Percentiles rank a stretch among this genome's conserved stretches.
These are phyloP conservation scores for Caradrina kadenii DNA, from an alignment of 2,888 invertebrate genomes.

Conservation along the genomic window DNA sequence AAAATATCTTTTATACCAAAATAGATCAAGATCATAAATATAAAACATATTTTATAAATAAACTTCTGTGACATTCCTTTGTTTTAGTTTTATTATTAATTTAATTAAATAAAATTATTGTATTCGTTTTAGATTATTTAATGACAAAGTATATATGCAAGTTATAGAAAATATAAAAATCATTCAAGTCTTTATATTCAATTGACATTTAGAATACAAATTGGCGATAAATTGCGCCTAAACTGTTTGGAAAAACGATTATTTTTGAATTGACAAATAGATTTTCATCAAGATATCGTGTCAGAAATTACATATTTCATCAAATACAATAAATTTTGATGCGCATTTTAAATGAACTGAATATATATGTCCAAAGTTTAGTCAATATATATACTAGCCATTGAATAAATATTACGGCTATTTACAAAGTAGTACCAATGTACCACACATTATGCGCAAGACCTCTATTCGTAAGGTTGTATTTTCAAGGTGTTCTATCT, in stretches of 20 bases:
- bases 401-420: slow-evolving; percentile 34
- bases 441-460: slow-evolving; percentile 24
- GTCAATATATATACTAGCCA: background rate
- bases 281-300: slow-evolving; percentile 11
- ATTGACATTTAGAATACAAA: slow-evolving; percentile 13
- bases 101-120: background rate
- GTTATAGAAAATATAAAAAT: slow-evolving; percentile 2
- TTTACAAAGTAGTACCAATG: slow-evolving; percentile 25
- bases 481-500: slow-evolving; percentile 60
- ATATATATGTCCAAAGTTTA: slow-evolving; percentile 8
- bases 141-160: background rate
- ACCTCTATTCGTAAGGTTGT: slow-evolving; percentile 53
- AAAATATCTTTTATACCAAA: slow-evolving; percentile 52
- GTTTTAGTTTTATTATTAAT: background rate
- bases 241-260: background rate
- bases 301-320: background rate
- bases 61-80: slow-evolving; percentile 43
- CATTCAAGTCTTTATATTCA: background rate
- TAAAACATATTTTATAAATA: slow-evolving; percentile 29
- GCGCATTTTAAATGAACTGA: slow-evolving; percentile 6
- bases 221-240: background rate
- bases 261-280: background rate
- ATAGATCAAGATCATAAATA: slow-evolving; percentile 42
- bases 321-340: background rate
- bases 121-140: background rate